Evolutionary conservation across 2,113 vertebrate species (phyloP).

Genomic region (Arothron firmamentum): DNA sequence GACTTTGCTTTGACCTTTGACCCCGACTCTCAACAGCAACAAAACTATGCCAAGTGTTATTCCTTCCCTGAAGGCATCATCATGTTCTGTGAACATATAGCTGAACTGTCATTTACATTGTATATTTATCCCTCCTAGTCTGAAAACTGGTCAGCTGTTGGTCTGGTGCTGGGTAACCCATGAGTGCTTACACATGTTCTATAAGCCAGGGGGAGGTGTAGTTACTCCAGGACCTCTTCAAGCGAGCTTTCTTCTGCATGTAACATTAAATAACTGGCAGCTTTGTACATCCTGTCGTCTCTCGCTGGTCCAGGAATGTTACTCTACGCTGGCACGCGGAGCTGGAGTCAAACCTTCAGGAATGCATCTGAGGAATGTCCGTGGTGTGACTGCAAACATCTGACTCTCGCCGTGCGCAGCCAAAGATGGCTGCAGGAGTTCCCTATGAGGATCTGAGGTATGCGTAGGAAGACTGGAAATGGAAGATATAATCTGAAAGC

Average conservation of each 20-base stretch:
- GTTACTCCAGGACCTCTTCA: no score
- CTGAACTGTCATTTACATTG: no score
- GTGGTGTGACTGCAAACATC: constrained; percentile 43
- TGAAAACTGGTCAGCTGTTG: background rate
- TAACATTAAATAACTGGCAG: background rate
- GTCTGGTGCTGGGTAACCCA: no score
- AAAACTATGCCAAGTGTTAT: no score
- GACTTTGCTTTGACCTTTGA: no score
- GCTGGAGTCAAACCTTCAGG: constrained; percentile 1
- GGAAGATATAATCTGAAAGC: no score
- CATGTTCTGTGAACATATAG: background rate
- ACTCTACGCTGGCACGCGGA: background rate
- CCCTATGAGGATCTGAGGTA: no score
- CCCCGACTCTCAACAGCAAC: no score
- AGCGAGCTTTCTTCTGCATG: no score
- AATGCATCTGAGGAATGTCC: constrained; percentile 51
- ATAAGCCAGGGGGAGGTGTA: no score
- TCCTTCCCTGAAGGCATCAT: background rate
- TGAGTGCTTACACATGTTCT: background rate
- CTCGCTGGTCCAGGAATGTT: background rate
- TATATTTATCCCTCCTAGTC: no score
- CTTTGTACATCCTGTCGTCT: constrained; percentile 2
- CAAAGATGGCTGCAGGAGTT: background rate
- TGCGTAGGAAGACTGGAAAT: no score
- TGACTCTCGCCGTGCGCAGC: constrained; percentile 28